phyloP scores from a whole-genome alignment of 2,888 invertebrate species.

The Trimorus sp. region DNA sequence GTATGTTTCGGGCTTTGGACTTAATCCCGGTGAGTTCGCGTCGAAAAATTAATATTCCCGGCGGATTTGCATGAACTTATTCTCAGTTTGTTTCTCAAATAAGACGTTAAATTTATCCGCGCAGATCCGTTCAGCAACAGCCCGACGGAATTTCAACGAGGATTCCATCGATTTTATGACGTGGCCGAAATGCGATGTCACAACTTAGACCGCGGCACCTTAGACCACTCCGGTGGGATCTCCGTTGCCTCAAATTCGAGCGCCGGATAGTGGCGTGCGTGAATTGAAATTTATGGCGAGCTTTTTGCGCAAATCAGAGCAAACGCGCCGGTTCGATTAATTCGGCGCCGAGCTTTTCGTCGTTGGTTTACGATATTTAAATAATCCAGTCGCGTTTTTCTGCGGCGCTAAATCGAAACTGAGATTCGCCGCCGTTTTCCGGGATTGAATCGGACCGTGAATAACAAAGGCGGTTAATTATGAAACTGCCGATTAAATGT shows the following conservation, averaged over 20 bases:
- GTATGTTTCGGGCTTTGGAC: background rate
- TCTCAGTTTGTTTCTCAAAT: conserved; percentile 48
- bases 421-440: no score
- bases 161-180: conserved; percentile 53
- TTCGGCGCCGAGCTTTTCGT: background rate
- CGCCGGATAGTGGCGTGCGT: conserved; percentile 29
- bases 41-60: conserved; percentile 24
- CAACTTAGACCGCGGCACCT: conserved; percentile 38
- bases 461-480: background rate
- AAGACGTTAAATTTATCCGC: conserved; percentile 51
- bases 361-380: no score
- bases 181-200: conserved; percentile 45
- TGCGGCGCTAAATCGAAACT: no score
- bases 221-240: conserved; percentile 41
- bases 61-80: conserved; percentile 32
- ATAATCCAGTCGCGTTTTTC: no score
- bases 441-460: background rate
- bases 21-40: conserved; percentile 6
- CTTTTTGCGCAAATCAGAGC: conserved; percentile 16
- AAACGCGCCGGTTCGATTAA: conserved; percentile 22
- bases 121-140: conserved; percentile 45
- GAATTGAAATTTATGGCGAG: conserved; percentile 42
- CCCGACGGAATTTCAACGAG: conserved; percentile 49
- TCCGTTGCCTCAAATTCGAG: conserved; percentile 42
- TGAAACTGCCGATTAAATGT: background rate